Conservation (phyloP, 2,797 vertebrate genomes). For the Rhabdophis nuchalis region DNA sequence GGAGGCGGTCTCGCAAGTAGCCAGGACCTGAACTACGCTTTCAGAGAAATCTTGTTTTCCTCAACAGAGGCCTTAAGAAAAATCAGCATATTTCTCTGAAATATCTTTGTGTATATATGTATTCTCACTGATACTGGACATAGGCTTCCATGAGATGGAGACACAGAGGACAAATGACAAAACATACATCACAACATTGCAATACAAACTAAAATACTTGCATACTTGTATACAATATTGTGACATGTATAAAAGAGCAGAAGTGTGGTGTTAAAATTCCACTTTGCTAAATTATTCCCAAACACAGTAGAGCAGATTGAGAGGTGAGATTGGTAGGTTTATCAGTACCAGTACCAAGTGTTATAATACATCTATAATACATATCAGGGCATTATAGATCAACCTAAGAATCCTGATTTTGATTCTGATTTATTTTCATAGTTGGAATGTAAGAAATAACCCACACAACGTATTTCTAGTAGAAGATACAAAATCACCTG, state of each 20-base stretch:
- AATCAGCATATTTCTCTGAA: background rate
- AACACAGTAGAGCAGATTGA: background rate
- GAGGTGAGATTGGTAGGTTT: background rate
- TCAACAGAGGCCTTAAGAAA: background rate
- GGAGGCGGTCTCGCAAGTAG: too few species aligned
- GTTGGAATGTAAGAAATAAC: background rate
- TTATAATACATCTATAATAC: background rate
- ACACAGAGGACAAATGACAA: background rate
- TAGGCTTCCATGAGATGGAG: background rate
- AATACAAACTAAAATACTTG: background rate
- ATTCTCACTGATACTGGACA: background rate
- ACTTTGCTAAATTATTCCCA: background rate
- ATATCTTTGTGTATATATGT: background rate
- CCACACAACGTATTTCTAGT: background rate
- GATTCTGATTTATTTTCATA: background rate
- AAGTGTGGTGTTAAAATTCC: background rate
- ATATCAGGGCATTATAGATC: background rate
- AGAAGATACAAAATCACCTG: background rate
- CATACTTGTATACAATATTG: background rate
- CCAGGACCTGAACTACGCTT: background rate
- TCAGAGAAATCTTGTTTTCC: slow-evolving; percentile 4
- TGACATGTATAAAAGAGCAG: background rate
- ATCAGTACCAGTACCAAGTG: background rate
- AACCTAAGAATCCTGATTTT: background rate
- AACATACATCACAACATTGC: background rate